Base-by-base conservation (phyloP, 2,113 vertebrate genomes). In the Orientallactaga bullata region DNA sequence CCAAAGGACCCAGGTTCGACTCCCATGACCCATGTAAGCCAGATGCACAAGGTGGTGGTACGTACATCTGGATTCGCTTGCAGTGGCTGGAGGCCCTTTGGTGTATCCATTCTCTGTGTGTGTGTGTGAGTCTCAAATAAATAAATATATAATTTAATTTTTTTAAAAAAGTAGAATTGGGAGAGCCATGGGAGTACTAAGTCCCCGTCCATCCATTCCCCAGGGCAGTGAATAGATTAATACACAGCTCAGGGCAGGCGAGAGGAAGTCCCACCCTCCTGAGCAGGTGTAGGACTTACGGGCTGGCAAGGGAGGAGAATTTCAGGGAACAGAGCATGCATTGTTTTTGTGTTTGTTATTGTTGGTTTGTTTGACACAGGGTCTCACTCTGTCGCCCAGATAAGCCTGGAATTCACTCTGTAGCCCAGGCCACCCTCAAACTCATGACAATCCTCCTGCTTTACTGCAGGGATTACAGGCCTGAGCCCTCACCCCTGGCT, bases 281-380 rank as follows among this genome's bases (percentile, higher is more conserved):
- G 21, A 7, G 18, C 26, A 13, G 61, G 63, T 61, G 16, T 0
- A 2, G 60, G 0, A 11, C 13, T 55, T 3, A 0, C 1, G n/a
- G 51, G 35, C 42, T 51, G 68, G 24, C 20, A 3, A 30, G 78
- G 35, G 35, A 7, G 2, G 10, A 4, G 23, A 7, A 1, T 12
- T 24, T 3, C 4, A 24, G 68, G 20, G 15, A 7, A 71, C 83
- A 51, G 66, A 13, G 6, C 32, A 26, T 55, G n/a, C 8, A 71
- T 18, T 55, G 47, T 23, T 26, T 80, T 42, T 10, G 47, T 71
- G 47, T 32, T 66, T 30, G 80, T 61, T 61, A 26, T 51, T 71
- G 47, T 42, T 66, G 20, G 61, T 37, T 61, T 61, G 26, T 26
- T 69, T 55, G 66, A 58, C 32, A 71, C 32, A 63, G 24, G 7